Percentiles rank a stretch among this genome's conserved stretches.
phyloP scores from a whole-genome alignment of 92 coral and sea anemone genomes.

The Meandrina meandrites region DNA sequence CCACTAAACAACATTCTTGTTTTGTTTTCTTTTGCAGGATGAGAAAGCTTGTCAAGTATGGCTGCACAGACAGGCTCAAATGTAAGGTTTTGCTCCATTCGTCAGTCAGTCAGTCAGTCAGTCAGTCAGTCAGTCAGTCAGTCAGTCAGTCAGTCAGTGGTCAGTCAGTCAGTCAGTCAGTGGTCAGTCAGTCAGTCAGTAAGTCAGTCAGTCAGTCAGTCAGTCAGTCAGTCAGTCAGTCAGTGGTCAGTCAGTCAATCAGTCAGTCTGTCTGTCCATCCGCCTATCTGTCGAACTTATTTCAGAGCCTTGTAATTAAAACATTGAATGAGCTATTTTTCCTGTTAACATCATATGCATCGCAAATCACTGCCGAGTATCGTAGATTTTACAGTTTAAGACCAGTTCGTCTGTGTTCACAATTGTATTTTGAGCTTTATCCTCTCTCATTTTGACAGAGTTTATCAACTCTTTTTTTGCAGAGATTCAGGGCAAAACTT shows the following conservation, averaged over 20 bases:
- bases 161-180: not conserved
- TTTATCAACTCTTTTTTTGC: not conserved
- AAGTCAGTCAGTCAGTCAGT: no score
- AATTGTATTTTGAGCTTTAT: not conserved
- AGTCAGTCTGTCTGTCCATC: no score
- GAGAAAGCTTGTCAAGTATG: constrained; percentile 96
- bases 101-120: not conserved
- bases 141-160: not conserved
- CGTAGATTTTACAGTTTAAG: not conserved
- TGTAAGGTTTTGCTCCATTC: constrained; percentile 50
- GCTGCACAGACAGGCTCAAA: constrained; percentile 90
- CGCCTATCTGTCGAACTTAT: no score
- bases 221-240: no score
- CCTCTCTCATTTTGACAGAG: not conserved
- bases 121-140: not conserved
- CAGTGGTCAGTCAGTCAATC: no score
- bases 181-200: not conserved
- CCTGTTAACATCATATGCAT: no score
- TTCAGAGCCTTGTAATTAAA: no score
- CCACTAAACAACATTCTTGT: not conserved
- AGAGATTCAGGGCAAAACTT: constrained; percentile 77
- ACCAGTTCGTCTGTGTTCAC: not conserved
- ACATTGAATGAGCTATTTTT: no score
- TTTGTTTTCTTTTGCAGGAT: constrained; percentile 54
- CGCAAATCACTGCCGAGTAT: not conserved